These are phyloP conservation scores for Vombatus ursinus DNA, from an alignment of 2,113 vertebrate genomes.

Conservation along the genomic window DNA sequence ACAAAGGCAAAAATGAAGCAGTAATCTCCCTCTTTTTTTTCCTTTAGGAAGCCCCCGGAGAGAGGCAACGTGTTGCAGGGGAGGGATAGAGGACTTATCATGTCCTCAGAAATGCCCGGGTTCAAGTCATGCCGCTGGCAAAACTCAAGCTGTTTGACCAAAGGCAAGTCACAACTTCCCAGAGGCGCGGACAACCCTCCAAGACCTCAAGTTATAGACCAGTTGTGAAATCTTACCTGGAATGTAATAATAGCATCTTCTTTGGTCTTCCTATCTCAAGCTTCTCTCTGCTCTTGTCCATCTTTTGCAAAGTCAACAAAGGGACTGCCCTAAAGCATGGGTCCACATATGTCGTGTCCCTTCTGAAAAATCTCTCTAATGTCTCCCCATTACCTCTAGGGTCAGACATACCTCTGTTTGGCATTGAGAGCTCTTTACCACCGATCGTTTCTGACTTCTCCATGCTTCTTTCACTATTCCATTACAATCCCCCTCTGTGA, in stretches of 20 bases:
- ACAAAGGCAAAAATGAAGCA: too few relatives aligned
- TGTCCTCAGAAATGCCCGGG: too few relatives aligned
- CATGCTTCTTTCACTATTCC: neutral
- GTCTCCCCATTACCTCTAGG: neutral
- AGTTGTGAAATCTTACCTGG: neutral
- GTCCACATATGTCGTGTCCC: neutral
- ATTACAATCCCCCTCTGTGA: neutral
- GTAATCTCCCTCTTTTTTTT: too few relatives aligned
- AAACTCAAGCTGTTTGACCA: too few relatives aligned
- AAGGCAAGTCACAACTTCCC: too few relatives aligned
- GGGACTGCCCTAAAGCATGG: neutral
- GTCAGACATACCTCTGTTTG: neutral
- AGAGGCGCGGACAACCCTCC: too few relatives aligned
- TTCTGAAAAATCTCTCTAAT: neutral
- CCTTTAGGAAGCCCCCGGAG: too few relatives aligned
- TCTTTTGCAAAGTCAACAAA: neutral
- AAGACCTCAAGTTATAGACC: too few relatives aligned
- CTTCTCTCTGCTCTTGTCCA: neutral
- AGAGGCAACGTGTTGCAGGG: too few relatives aligned
- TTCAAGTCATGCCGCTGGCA: too few relatives aligned
- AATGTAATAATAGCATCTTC: neutral
- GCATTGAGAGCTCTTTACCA: neutral
- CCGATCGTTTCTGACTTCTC: neutral
- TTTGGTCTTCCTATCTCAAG: neutral
- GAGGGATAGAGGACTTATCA: too few relatives aligned